Evolutionary conservation across 2,888 invertebrate species (phyloP).

Genomic region (Isoperla grammatica): DNA sequence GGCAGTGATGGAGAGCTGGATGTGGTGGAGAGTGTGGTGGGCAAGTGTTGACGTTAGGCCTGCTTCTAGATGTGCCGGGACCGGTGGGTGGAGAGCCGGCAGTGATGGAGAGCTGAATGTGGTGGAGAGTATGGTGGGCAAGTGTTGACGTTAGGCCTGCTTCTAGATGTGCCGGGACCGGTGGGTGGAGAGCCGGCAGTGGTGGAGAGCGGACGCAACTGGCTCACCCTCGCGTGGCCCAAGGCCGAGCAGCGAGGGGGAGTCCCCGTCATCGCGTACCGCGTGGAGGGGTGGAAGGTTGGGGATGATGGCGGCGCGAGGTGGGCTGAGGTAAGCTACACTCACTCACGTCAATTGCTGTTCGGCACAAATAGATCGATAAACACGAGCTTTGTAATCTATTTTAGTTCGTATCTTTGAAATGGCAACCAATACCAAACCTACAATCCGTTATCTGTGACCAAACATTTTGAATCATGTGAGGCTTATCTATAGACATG

Average conservation of each 20-base stretch:
- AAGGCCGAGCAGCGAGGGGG: constrained; percentile 63
- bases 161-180: constrained; percentile 74
- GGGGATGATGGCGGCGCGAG: constrained; percentile 78
- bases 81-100: constrained; percentile 69
- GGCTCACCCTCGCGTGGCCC: constrained; percentile 79
- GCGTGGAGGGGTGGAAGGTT: constrained; percentile 72
- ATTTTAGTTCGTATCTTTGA: no score
- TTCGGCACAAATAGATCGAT: background rate
- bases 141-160: no score
- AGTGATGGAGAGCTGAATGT: constrained; percentile 70
- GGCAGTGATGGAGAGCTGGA: constrained; percentile 67
- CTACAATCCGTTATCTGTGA: no score
- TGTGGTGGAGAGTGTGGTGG: no score
- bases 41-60: no score
- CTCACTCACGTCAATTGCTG: background rate
- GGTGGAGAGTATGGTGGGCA: no score
- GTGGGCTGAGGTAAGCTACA: constrained; percentile 59
- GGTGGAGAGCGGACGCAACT: constrained; percentile 77
- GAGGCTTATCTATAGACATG: no score
- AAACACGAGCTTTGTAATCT: no score
- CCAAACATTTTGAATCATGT: no score
- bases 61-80: constrained; percentile 75
- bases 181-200: constrained; percentile 69
- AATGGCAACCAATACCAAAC: no score
- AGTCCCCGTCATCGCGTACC: constrained; percentile 76